These are phyloP conservation scores for Vicugna pacos DNA, from an alignment of 2,113 vertebrate species.

Conservation along the genomic window DNA sequence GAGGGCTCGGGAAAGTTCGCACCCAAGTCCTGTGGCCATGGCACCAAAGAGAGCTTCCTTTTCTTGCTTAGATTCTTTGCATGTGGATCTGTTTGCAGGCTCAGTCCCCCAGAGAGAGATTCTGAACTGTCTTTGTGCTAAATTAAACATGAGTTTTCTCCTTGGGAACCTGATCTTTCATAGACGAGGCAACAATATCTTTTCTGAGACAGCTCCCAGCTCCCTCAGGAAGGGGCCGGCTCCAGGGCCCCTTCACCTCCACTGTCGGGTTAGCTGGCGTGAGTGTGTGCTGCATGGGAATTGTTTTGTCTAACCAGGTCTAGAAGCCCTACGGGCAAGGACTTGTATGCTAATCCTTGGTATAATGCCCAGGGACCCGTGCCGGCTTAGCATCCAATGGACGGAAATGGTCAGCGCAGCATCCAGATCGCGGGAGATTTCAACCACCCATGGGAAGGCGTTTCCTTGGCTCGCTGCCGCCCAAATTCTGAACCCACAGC, in stretches of 20 bases:
- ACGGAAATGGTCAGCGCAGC: background rate
- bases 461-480: background rate
- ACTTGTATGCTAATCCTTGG: background rate
- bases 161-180: constrained; percentile 78
- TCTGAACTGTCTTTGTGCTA: constrained; percentile 80
- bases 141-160: constrained; percentile 82
- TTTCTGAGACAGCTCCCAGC: constrained; percentile 66
- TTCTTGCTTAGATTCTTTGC: constrained; percentile 31
- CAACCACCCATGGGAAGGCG: background rate
- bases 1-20: background rate
- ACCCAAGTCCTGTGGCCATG: background rate
- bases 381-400: background rate
- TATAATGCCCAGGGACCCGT: background rate
- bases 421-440: background rate
- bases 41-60: background rate
- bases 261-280: background rate
- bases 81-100: constrained; percentile 66
- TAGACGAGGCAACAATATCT: constrained; percentile 71
- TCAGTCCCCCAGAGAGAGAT: constrained; percentile 67
- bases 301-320: constrained; percentile 42
- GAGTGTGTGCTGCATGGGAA: background rate
- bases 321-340: background rate
- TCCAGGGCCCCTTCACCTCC: constrained; percentile 42
- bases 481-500: background rate
- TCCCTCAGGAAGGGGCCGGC: constrained; percentile 63